Evolutionary conservation across 2,797 vertebrate genomes (phyloP).

Genomic region (Danio jaintianensis): DNA sequence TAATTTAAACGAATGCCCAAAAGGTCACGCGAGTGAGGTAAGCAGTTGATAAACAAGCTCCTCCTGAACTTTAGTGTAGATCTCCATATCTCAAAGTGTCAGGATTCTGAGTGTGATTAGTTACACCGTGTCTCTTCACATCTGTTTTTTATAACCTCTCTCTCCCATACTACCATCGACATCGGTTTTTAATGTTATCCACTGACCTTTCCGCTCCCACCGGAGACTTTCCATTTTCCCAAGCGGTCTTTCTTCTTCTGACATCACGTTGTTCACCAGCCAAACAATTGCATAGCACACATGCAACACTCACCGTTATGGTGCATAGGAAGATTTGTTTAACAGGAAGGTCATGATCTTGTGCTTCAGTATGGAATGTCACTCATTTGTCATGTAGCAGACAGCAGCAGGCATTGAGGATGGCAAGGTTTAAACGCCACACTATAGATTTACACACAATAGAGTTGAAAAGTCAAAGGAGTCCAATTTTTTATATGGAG

Average conservation of each 20-base stretch:
- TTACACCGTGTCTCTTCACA: conserved; percentile 35
- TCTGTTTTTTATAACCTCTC: conserved; percentile 29
- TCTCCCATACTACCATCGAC: conserved; percentile 9
- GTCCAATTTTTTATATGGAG: too few species aligned
- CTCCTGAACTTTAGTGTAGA: neutral
- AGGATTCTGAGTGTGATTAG: conserved; percentile 18
- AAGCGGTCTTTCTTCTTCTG: conserved; percentile 5
- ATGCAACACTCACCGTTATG: conserved; percentile 20
- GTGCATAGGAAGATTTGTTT: conserved; percentile 1
- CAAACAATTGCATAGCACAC: conserved; percentile 19
- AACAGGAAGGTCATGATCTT: conserved; percentile 24
- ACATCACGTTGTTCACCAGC: conserved; percentile 20
- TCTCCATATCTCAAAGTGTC: neutral
- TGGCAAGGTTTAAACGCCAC: neutral
- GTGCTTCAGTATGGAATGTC: conserved; percentile 12
- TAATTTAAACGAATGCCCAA: neutral
- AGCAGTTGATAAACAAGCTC: neutral
- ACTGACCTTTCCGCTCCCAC: conserved; percentile 13
- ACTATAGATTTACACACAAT: neutral
- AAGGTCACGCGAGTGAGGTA: conserved; percentile 2
- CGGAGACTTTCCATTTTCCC: neutral
- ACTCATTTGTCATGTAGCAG: conserved; percentile 10
- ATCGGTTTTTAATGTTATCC: conserved; percentile 34
- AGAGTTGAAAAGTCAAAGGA: neutral
- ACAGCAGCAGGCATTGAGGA: neutral